Evolutionary conservation across 35 echinoderm and acorn worm genomes (phyloP), one percentile per base, ranked within the genome.

Genomic region (Ophioderma brevispina): DNA sequence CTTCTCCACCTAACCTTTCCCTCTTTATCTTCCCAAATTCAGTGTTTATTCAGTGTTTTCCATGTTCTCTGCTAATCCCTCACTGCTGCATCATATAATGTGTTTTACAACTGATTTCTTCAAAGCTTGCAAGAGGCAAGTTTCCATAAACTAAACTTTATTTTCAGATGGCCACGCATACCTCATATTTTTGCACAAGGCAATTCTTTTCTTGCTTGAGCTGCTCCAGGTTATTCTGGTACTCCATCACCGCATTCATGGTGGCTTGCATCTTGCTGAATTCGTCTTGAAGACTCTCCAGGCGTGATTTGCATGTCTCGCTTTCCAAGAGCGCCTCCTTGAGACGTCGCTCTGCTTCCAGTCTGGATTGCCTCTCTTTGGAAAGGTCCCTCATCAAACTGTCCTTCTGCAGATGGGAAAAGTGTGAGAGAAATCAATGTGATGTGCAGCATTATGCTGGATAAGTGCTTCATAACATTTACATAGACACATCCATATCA

Each of bases 221-320:
- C 77, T 89, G 87, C 33, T 89, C 87, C 46, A 89, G 25, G 33
- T 89, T 89, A 42, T 30, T 89, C 78, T 89, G 78, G 36, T 89
- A 89, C 78, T 89, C 76, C 78, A 89, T 80, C 38, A 89, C 78
- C n/a, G 41, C 78, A 37, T 79, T 80, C 76, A 89, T 42, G 21
- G 78, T 80, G 1, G 41, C 78, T 35, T 89, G 76, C 87, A 89
- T 89, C 78, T 89, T 89, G 39, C 31, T 56, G 36, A 89, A 78
- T 30, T 89, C 87, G 15, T 78, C 33, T 37, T 89, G 87, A n/a
- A 89, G 77, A 31, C 37, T 41, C 42, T 89, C 77, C 41, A 89
- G 46, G 1, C 87, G 37, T 0, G 39, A 36, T 76, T 89, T 89
- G 87, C 78, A 89, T n/a, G 87, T 89, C 78, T 89, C 87, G 4